Evolutionary conservation across 2,888 invertebrate genomes (phyloP).

Genomic region (Pheosia tremula): DNA sequence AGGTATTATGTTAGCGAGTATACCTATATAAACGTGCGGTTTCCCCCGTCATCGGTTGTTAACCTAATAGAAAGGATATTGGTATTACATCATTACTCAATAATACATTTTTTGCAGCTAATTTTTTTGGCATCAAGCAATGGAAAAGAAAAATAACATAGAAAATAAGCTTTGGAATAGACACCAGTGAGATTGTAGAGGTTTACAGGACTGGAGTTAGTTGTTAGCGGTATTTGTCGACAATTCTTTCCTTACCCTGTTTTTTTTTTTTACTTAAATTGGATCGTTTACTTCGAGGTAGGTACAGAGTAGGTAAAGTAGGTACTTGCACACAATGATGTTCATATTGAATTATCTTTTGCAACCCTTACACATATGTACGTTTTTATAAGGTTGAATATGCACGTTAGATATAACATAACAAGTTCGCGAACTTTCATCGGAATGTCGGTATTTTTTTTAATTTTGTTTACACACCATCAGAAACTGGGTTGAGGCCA

Average conservation of each 20-base stretch:
- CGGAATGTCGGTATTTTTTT: neutral
- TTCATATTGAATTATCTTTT: no score
- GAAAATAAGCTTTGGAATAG: constrained; percentile 79
- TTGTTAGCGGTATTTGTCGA: neutral
- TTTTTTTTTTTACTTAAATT: neutral
- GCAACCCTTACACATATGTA: no score
- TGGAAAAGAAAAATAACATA: constrained; percentile 62
- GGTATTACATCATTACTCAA: constrained; percentile 71
- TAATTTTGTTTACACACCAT: neutral
- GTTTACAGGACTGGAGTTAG: neutral
- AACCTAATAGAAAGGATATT: constrained; percentile 74
- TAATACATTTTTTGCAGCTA: constrained; percentile 71
- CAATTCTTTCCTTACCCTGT: neutral
- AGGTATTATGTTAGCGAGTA: constrained; percentile 22
- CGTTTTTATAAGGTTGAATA: no score
- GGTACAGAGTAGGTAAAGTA: no score
- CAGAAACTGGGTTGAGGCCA: neutral
- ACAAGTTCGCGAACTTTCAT: neutral
- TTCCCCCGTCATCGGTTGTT: constrained; percentile 57
- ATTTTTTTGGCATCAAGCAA: constrained; percentile 83
- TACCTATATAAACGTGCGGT: constrained; percentile 47
- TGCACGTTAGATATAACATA: no score
- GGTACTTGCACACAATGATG: no score
- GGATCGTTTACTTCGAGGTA: neutral
- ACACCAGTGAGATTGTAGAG: constrained; percentile 67